Percentiles rank a stretch among this genome's conserved stretches.
Evolutionary conservation across 2,888 invertebrate genomes (phyloP).

Genomic region (Strigamia crassipes): DNA sequence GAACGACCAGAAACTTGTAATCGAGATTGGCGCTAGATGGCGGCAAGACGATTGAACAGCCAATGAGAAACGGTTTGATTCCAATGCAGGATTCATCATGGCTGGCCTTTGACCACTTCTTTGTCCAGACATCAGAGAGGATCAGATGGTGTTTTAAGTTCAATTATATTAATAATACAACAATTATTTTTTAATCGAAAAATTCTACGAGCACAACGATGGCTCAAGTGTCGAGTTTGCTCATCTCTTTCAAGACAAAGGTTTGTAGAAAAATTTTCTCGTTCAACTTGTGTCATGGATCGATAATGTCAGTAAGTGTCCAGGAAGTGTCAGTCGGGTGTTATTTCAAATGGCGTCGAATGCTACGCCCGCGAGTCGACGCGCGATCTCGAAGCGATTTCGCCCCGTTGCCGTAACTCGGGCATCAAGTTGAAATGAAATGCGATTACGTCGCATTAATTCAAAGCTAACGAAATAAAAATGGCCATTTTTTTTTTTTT

Average conservation of each 20-base stretch:
- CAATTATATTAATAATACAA: slow-evolving; percentile 8
- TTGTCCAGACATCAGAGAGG: slow-evolving; percentile 47
- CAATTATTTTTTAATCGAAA: slow-evolving; percentile 31
- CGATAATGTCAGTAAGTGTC: slow-evolving; percentile 47
- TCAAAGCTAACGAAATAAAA: not conserved
- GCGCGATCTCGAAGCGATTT: not conserved
- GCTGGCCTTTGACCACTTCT: slow-evolving; percentile 48
- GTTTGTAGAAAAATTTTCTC: slow-evolving; percentile 21
- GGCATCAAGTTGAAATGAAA: not conserved
- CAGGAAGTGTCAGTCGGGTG: slow-evolving; percentile 46
- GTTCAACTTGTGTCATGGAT: slow-evolving; percentile 44
- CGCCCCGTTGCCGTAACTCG: not conserved
- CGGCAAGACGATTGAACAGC: not conserved
- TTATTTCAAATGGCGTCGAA: slow-evolving; percentile 18
- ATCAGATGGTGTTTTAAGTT: slow-evolving; percentile 33
- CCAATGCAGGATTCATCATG: slow-evolving; percentile 48
- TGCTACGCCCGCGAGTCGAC: not conserved
- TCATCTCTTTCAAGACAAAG: slow-evolving; percentile 46
- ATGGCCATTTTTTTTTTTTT: not conserved
- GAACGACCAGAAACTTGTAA: slow-evolving; percentile 43
- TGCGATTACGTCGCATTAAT: not conserved
- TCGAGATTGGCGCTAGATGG: slow-evolving; percentile 46
- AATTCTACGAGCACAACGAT: slow-evolving; percentile 41
- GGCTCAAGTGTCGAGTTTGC: slow-evolving; percentile 44
- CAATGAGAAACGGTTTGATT: slow-evolving; percentile 14